Base-by-base conservation (phyloP, 2,888 invertebrate genomes). In the Elysia crispata region DNA sequence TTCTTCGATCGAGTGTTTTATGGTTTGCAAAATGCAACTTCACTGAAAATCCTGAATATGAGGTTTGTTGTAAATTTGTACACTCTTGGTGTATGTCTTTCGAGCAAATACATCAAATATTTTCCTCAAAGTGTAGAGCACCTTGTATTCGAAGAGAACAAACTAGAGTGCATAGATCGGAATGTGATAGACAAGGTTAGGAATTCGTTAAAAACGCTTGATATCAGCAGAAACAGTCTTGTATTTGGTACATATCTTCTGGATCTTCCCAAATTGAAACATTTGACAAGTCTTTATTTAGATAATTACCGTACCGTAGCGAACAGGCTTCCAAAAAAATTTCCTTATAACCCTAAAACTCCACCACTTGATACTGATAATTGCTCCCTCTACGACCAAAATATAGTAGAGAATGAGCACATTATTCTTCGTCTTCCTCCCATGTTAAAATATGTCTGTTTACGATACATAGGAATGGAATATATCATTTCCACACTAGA, bases 351-450 rank as follows among this genome's bases (percentile, higher is more conserved):
- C 41, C 41, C 41, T 41, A 3, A 41, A 41, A 41, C 41, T 11
- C 41, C 41, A 41, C 41, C 41, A 41, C 41, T 41, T 13, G 60
- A n/a, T 60, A 15, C 60, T 60, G 25, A 60, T 23, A 23, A 25
- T 15, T 23, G 60, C 25, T 25, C 25, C 25, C 15, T 20, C 1
- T n/a, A 66, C 30, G 66, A 1, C 8, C 1, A 3, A 8, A 6
- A 6, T 25, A 15, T 15, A 23, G 15, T 25, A 6, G 18, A 31
- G 3, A 18, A 1, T 6, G 18, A 25, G 3, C 66, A 18, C 8
- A 54, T 77, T 67, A 1, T 1, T 1, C 67, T 67, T 11, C 23
- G 33, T n/a, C 69, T 77, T 23, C 77, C 77, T 20, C 77, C 77
- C 33, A 67, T 69, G 23, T 69, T 77, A 20, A 20, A 31, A 13